Percentiles rank a stretch among this genome's conserved stretches.
Conservation (phyloP, 2,113 vertebrate genomes). For the Notothenia rossii region DNA sequence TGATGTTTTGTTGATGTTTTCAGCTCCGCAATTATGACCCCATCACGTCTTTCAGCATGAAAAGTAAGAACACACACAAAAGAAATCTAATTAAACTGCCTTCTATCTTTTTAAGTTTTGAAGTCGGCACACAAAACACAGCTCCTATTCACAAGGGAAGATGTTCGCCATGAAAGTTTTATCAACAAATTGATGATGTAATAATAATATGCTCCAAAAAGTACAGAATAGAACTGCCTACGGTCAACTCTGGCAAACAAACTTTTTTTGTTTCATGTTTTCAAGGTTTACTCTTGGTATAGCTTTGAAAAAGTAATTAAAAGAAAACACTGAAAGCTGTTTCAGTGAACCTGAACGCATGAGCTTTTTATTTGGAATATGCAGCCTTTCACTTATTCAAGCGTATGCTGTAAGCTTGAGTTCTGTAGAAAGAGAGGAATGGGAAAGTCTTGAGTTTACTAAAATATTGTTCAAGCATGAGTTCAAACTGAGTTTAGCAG, state of each 20-base stretch:
- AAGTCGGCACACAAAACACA: background rate
- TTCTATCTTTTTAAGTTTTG: background rate
- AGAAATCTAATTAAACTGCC: background rate
- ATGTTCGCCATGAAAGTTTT: background rate
- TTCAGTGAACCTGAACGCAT: background rate
- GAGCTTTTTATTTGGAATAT: background rate
- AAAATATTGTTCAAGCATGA: background rate
- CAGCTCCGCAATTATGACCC: constrained; percentile 14
- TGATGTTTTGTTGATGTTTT: constrained; percentile 29
- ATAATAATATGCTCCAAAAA: background rate
- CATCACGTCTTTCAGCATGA: constrained; percentile 18
- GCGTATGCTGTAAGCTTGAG: too few relatives aligned
- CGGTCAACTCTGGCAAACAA: background rate
- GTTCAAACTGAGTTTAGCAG: background rate
- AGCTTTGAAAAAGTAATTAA: too few relatives aligned
- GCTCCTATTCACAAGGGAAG: background rate
- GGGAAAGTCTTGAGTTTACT: background rate
- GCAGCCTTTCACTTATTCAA: background rate
- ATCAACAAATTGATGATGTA: background rate
- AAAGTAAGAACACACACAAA: constrained; percentile 2
- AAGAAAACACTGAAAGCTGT: background rate
- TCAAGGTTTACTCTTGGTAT: too few relatives aligned
- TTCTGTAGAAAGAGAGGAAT: background rate
- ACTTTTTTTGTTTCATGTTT: too few relatives aligned
- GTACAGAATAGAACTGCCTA: background rate